Evolutionary conservation across 2,113 vertebrate species (phyloP).

Genomic region (Hemibagrus wyckioides): DNA sequence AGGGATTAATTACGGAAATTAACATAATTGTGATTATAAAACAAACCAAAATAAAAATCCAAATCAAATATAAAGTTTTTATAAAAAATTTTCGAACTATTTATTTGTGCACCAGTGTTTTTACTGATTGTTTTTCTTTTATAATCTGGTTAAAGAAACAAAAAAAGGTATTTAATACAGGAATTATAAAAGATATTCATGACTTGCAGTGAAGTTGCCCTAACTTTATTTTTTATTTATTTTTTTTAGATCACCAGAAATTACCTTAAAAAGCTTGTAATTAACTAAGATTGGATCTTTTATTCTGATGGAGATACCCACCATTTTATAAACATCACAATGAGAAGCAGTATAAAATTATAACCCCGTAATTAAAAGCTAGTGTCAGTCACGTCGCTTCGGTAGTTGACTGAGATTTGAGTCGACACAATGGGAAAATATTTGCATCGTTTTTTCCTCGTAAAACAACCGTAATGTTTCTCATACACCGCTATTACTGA

Average conservation of each 20-base stretch:
- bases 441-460: background rate
- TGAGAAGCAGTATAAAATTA: background rate
- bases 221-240: too few species aligned
- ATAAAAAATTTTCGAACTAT: too few species aligned
- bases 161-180: background rate
- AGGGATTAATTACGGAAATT: background rate
- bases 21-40: background rate
- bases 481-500: background rate
- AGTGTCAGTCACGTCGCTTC: background rate
- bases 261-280: background rate
- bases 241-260: background rate
- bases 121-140: background rate
- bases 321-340: background rate
- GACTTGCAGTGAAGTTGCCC: background rate
- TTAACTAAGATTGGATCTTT: background rate
- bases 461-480: background rate
- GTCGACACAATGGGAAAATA: background rate
- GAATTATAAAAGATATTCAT: background rate
- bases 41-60: background rate
- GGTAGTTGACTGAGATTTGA: background rate
- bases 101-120: background rate
- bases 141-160: background rate
- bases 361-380: background rate
- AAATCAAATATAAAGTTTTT: background rate
- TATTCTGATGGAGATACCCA: background rate